Base-by-base conservation (phyloP, 92 coral and sea anemone species). In the Galaxea fascicularis region DNA sequence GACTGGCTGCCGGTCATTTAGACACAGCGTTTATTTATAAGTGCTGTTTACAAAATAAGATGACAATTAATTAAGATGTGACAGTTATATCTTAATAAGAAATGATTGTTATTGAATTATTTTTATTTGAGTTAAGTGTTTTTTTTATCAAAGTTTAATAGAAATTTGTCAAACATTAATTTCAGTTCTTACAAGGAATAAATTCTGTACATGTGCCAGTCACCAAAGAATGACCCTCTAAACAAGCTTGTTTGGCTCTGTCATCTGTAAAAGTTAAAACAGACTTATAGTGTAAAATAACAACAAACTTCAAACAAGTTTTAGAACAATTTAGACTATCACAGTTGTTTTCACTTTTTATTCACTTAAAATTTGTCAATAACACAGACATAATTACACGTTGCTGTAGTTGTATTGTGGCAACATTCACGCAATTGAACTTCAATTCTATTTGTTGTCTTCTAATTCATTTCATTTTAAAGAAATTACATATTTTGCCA, bases 151-250 rank as follows among this genome's bases (percentile, higher is more conserved):
- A 35, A 35, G 6, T 35, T 35, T 35, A 35, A 35, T 35, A 6
- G 41, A 35, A 35, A 35, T 35, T 35, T 35, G 41, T 6, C 41
- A 35, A 35, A 35, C 3, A 35, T 6, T 35, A 6, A 35, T 35
- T 62, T 52, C n/a, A 28, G 16, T 9, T 76, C 86, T 82, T 71
- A 82, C 86, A 82, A 70, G 86, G 86, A 68, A 82, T 70, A 58
- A 70, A 82, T 22, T 82, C 86, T 54, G 86, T n/a, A n/a, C n/a
- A n/a, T n/a, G n/a, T 58, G 69, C 78, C 77, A 41, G 77, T 28
- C 16, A 82, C 70, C n/a, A 70, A 39, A 4, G 86, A 56, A 25
- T 82, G 77, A 31, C 78, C 86, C 27, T 82, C 86, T 82, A 82
- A 56, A 65, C 77, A 82, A 4, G 78, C 35, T 41, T 82, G 86